phyloP scores from a whole-genome alignment of 2,888 invertebrate genomes.

The Eupeodes luniger region DNA sequence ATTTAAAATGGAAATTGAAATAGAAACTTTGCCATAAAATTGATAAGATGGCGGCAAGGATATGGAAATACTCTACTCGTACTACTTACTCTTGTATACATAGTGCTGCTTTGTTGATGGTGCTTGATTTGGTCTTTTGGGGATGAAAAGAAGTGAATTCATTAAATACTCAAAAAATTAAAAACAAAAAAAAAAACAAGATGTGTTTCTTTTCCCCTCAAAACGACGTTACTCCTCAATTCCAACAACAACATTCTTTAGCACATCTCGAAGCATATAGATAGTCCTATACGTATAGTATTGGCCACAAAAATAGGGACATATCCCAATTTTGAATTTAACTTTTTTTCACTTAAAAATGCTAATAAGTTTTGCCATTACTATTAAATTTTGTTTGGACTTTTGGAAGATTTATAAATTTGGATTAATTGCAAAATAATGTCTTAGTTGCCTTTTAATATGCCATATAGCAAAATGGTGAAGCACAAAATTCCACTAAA shows the following conservation, averaged over 20 bases:
- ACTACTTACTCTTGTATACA: neutral
- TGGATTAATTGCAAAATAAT: too few relatives aligned
- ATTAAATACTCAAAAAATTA: constrained; percentile 12
- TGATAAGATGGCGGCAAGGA: constrained; percentile 7
- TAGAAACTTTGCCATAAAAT: constrained; percentile 44
- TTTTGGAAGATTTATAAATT: too few relatives aligned
- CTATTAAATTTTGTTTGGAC: too few relatives aligned
- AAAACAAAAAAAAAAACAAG: too few relatives aligned
- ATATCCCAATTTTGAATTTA: too few relatives aligned
- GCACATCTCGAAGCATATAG: constrained; percentile 4
- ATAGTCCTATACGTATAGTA: too few relatives aligned
- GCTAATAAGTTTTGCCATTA: too few relatives aligned
- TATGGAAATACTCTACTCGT: neutral
- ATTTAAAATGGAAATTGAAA: constrained; percentile 72
- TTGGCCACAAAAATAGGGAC: too few relatives aligned
- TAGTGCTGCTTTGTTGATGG: neutral
- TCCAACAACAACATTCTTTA: neutral
- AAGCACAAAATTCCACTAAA: too few relatives aligned
- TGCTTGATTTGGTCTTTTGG: constrained; percentile 19
- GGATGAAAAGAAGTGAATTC: constrained; percentile 10
- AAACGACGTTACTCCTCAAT: neutral
- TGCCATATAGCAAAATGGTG: too few relatives aligned
- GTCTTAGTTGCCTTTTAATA: too few relatives aligned
- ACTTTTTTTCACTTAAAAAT: too few relatives aligned
- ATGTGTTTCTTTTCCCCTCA: neutral